Percentiles rank a stretch among this genome's conserved stretches.
Evolutionary conservation across 2,113 vertebrate genomes (phyloP).

Genomic region (Erpornis zantholeuca): DNA sequence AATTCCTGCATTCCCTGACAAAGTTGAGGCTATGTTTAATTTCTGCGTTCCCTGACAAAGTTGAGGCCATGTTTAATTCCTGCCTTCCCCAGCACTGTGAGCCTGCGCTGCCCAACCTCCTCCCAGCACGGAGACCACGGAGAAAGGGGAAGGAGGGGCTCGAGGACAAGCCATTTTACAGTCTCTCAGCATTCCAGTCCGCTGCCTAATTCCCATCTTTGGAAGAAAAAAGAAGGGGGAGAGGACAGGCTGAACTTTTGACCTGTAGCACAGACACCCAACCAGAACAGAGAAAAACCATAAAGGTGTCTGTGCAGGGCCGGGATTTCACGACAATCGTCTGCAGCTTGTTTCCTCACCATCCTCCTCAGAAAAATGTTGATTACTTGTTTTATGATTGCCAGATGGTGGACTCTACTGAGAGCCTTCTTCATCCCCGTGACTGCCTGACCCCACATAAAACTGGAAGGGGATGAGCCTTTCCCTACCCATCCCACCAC

Average conservation of each 20-base stretch:
- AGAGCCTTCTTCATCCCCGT: slow-evolving; percentile 44
- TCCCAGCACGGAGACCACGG: not conserved
- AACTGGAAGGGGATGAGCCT: slow-evolving; percentile 43
- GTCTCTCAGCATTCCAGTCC: slow-evolving; percentile 49
- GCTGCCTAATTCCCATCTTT: slow-evolving; percentile 55
- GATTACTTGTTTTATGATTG: slow-evolving; percentile 83
- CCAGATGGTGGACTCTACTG: slow-evolving; percentile 84
- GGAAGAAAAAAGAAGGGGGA: slow-evolving; percentile 30
- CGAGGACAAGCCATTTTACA: slow-evolving; percentile 37
- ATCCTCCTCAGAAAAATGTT: slow-evolving; percentile 73
- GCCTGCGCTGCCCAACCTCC: not conserved
- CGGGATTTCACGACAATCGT: slow-evolving; percentile 42
- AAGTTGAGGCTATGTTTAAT: not conserved
- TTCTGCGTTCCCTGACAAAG: not conserved
- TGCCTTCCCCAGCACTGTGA: not conserved
- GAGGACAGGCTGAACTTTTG: slow-evolving; percentile 77
- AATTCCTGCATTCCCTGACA: not conserved
- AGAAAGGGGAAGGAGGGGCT: not conserved
- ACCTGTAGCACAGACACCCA: slow-evolving; percentile 67
- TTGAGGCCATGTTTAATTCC: not conserved
- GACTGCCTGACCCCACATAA: slow-evolving; percentile 76
- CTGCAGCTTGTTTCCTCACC: slow-evolving; percentile 61
- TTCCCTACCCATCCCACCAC: not conserved
- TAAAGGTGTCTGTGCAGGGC: slow-evolving; percentile 69
- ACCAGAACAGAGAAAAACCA: slow-evolving; percentile 30